Base-by-base conservation (phyloP, 2,113 vertebrate species). In the Polypterus bichir region DNA sequence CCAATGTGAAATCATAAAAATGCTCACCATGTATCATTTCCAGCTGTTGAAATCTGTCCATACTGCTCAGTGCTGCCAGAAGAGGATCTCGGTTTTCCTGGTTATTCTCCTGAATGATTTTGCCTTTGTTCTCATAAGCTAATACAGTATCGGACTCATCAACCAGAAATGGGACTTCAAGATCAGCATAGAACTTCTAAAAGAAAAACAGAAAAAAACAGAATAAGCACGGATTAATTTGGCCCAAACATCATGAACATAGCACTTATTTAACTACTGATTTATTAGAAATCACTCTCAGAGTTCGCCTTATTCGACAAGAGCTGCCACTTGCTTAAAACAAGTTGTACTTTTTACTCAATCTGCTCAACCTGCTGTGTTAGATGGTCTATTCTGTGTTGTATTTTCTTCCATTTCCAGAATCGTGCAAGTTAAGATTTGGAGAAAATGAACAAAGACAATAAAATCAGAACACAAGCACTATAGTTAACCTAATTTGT, bases 21-120 rank as follows among this genome's bases (percentile, higher is more conserved):
- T 61, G 65, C 70, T 92, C 82, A 97, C 95, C 89, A 61, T 92
- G 93, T 66, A 98, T 93, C 47, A 97, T 83, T 68, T 98, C 95
- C 59, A 98, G 91, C 75, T 97, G 94, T 71, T 94, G 92, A 9
- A 91, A 86, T 57, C 81, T 87, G 71, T 90, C 75, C 86, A 98
- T 88, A 10, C 88, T 89, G 76, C 73, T 89, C 0, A 89, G 87
- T 5, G 90, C 89, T 4, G 92, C 85, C 88, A 95, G 89, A 57
- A 98, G 76, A 3, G 89, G 89, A 73, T 97, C 90, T 68, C 88
- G 81, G 48, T 82, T 82, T 48, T 81, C 86, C 7, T 77, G 55
- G 11, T 74, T 0, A 73, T 46, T 60, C n/a, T 81, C 87, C 73
- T 86, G 86, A 67, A 89, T 84, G 2, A 67, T 80, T 71, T 88